Base-by-base conservation (phyloP, 2,888 invertebrate genomes). In the Drosophila neutralis region DNA sequence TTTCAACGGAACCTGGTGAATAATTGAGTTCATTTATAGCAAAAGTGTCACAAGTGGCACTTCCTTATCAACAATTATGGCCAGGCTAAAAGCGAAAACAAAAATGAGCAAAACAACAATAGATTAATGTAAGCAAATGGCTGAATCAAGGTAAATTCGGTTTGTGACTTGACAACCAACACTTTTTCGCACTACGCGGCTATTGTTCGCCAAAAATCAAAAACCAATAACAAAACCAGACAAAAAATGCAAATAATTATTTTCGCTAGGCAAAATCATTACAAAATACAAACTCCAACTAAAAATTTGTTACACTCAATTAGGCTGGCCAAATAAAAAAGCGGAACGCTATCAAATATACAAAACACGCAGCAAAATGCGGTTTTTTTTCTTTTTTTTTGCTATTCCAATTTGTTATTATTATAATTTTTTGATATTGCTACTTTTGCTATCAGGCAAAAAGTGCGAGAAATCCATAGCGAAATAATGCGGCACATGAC, bases 91-190 rank as follows among this genome's bases (percentile, higher is more conserved):
- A 18, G 35, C 10, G 24, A 36, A 54, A 35, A 15, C 31, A 18
- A 21, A 49, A 38, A 4, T 11, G 1, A 8, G 4, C 49, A 18
- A 18, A 5, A 49, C 11, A 45, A 27, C 38, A 18, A 27, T 7
- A 27, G 21, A 8, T 57, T 27, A n/a, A 24, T 69, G 40, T 51
- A 51, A 67, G 57, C 45, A 57, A 53, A 40, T 27, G n/a, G 63
- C 53, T 64, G 35, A 62, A 57, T 36, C 77, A 78, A 78, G 81
- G 80, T 65, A 61, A 76, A 27, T 13, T 51, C 21, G 15, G 7
- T 11, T 18, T 27, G 51, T 35, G 65, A 77, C 78, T 78, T 78
- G 78, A 52, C 73, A 80, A 73, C 77, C 77, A 80, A 76, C 66
- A 65, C 45, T 69, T 76, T 42, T 71, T 67, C 54, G 61, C 80